Percentiles rank a stretch among this genome's conserved stretches.
phyloP scores from a whole-genome alignment of 2,888 invertebrate genomes.

The Platycnemis pennipes region DNA sequence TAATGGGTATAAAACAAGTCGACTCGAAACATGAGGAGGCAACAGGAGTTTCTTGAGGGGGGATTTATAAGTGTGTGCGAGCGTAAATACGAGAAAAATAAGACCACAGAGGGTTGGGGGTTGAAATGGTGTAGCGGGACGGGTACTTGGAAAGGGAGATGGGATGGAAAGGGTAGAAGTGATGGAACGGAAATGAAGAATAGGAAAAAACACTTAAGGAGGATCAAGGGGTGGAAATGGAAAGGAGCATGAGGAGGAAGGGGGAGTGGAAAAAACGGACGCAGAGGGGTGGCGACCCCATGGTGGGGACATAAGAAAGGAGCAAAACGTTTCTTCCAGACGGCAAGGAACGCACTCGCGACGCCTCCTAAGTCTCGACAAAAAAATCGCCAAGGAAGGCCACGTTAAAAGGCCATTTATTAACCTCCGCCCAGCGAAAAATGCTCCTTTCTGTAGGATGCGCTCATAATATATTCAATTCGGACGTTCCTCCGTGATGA shows the following conservation, averaged over 20 bases:
- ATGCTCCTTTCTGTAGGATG: not conserved
- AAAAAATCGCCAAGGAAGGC: not conserved
- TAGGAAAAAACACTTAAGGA: not conserved
- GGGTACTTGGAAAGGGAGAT: not conserved
- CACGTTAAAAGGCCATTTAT: not conserved
- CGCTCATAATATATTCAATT: not conserved
- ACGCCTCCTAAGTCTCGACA: no score
- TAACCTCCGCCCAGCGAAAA: not conserved
- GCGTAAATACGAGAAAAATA: not conserved
- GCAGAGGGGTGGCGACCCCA: no score
- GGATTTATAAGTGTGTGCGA: not conserved
- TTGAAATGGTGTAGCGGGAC: no score
- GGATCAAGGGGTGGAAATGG: no score
- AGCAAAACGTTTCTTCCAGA: no score
- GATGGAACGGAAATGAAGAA: not conserved
- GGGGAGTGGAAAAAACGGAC: no score
- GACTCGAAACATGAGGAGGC: not conserved
- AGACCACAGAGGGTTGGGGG: not conserved
- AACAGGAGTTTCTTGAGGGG: not conserved
- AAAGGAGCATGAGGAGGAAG: no score
- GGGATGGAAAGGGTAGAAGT: no score
- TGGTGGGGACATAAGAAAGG: no score
- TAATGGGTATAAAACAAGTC: slow-evolving; percentile 29
- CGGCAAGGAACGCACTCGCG: no score
- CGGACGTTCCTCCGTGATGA: not conserved